A percentile compares a stretch with the other conserved stretches of the same genome.
phyloP scores from a whole-genome alignment of 2,888 invertebrate genomes.

The Blastobasis lacticolella region DNA sequence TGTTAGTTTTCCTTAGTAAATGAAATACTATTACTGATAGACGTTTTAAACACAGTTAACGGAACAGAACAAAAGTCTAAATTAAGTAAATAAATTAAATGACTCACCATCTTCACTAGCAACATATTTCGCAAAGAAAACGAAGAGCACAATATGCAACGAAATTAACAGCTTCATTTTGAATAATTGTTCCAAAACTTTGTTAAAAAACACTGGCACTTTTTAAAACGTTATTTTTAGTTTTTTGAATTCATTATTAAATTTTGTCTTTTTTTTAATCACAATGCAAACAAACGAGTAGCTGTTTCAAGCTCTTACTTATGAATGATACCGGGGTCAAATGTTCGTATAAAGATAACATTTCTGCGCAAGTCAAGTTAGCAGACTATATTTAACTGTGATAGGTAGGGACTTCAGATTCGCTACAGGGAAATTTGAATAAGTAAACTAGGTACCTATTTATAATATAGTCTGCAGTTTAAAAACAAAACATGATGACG shows the following conservation, averaged over 20 bases:
- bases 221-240: too few species aligned
- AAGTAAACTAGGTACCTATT: too few species aligned
- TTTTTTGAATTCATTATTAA: too few species aligned
- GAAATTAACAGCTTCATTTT: conserved; percentile 33
- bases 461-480: too few species aligned
- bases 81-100: not conserved
- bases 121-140: conserved; percentile 24
- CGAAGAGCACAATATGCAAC: conserved; percentile 32
- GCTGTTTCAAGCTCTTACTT: conserved; percentile 20
- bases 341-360: conserved; percentile 35
- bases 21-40: too few species aligned
- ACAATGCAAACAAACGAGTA: conserved; percentile 11
- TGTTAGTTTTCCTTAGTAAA: too few species aligned
- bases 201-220: too few species aligned
- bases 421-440: not conserved
- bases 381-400: not conserved
- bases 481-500: too few species aligned
- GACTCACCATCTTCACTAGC: conserved; percentile 27
- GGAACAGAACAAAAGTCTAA: too few species aligned
- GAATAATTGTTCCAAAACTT: not conserved
- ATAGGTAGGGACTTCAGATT: not conserved
- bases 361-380: conserved; percentile 44
- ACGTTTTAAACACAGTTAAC: too few species aligned
- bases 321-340: conserved; percentile 41
- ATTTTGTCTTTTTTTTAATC: too few species aligned